These are phyloP conservation scores for Ispidina lecontei DNA, from an alignment of 2,797 vertebrate species.

Conservation along the genomic window DNA sequence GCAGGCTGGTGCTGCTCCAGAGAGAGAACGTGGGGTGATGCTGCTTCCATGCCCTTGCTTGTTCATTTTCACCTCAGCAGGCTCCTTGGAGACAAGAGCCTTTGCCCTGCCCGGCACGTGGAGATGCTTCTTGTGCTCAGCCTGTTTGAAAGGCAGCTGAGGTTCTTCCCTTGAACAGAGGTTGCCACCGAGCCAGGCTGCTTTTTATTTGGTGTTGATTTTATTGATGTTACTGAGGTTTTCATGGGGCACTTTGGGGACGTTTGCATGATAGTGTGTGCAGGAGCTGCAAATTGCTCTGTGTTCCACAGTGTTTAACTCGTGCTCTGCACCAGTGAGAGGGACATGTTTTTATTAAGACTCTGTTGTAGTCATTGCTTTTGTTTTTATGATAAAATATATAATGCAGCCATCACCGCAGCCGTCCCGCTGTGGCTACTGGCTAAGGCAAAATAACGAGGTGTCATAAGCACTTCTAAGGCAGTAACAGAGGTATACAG, in stretches of 20 bases:
- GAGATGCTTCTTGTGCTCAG: background rate
- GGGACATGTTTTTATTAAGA: conserved; percentile 27
- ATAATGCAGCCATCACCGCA: background rate
- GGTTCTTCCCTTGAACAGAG: background rate
- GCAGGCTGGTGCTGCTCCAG: no score
- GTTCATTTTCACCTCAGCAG: background rate
- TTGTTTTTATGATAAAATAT: conserved; percentile 56
- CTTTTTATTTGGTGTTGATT: conserved; percentile 34
- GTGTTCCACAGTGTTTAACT: background rate
- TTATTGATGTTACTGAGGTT: conserved; percentile 56
- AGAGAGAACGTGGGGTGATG: rapidly evolving
- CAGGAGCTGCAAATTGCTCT: conserved; percentile 27
- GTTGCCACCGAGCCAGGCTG: background rate
- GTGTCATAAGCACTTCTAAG: background rate
- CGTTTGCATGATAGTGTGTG: background rate
- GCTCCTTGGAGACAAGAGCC: background rate
- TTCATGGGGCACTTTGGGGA: conserved; percentile 32
- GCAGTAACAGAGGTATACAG: background rate
- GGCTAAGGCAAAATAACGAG: background rate
- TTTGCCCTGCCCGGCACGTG: rapidly evolving
- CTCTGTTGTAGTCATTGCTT: background rate
- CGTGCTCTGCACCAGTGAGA: background rate
- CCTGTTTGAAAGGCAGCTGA: background rate
- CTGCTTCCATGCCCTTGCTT: rapidly evolving
- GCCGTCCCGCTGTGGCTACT: background rate